A percentile compares a stretch with the other conserved stretches of the same genome.
These are phyloP conservation scores for Sebastes miniatus DNA, from an alignment of 2,797 vertebrate genomes.

Conservation along the genomic window DNA sequence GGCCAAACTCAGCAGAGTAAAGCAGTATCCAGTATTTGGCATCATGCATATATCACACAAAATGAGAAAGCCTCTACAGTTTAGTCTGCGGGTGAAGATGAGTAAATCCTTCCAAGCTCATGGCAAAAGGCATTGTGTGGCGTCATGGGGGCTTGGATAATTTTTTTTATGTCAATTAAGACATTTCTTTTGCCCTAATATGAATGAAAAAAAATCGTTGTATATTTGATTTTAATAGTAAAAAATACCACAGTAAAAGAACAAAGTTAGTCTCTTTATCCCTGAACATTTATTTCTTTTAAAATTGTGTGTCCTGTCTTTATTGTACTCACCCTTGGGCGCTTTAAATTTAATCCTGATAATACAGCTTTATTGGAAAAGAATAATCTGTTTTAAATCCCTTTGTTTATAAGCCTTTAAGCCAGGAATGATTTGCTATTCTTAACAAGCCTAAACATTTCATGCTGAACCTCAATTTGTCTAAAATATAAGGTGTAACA, in stretches of 20 bases:
- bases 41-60: conserved; percentile 6
- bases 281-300: conserved; percentile 1
- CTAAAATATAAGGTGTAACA: conserved; percentile 29
- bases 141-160: neutral
- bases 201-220: conserved; percentile 10
- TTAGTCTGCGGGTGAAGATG: conserved; percentile 1
- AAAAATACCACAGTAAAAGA: conserved; percentile 8
- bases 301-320: conserved; percentile 22
- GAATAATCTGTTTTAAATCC: conserved; percentile 43
- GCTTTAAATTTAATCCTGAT: conserved; percentile 54
- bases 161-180: conserved; percentile 20
- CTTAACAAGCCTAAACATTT: conserved; percentile 31
- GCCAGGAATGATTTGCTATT: conserved; percentile 39
- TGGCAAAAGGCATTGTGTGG: conserved; percentile 1
- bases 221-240: conserved; percentile 4
- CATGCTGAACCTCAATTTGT: conserved; percentile 37
- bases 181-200: neutral
- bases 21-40: conserved; percentile 13
- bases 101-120: conserved; percentile 8
- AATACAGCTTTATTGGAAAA: conserved; percentile 42
- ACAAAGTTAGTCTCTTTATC: conserved; percentile 3
- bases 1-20: conserved; percentile 18
- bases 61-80: conserved; percentile 16
- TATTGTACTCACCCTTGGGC: conserved; percentile 24
- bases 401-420: conserved; percentile 64